These are phyloP conservation scores for Sula dactylatra DNA, from an alignment of 2,113 vertebrate genomes.

Conservation along the genomic window DNA sequence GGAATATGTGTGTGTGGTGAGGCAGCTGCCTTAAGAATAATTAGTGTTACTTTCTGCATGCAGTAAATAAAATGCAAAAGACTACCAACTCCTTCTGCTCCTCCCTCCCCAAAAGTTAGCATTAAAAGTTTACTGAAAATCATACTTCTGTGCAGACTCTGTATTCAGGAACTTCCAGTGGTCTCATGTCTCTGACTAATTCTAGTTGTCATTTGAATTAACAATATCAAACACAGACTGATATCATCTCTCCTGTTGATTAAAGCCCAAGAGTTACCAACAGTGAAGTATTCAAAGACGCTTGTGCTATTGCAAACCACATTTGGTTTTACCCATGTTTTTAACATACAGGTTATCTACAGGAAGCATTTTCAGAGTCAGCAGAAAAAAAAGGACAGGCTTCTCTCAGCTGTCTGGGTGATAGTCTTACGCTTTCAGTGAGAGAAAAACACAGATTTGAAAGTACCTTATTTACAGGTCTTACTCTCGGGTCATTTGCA, in stretches of 20 bases:
- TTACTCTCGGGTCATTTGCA: not conserved
- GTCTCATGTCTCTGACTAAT: not conserved
- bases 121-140: not conserved
- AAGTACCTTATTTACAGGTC: not conserved
- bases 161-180: not conserved
- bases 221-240: not conserved
- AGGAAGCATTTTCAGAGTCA: not conserved
- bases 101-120: not conserved
- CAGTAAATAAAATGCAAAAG: not conserved
- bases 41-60: not conserved
- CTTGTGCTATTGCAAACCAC: not conserved
- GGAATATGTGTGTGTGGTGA: not conserved
- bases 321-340: not conserved
- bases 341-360: not conserved
- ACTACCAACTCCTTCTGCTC: not conserved
- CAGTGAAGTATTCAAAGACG: not conserved
- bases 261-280: not conserved
- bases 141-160: not conserved
- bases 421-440: not conserved
- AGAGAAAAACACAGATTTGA: not conserved
- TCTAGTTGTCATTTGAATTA: not conserved
- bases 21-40: not conserved
- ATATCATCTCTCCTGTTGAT: not conserved
- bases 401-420: not conserved
- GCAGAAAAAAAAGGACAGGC: not conserved